Base-by-base conservation (phyloP, 2,888 invertebrate genomes). In the Esperia sulphurella region DNA sequence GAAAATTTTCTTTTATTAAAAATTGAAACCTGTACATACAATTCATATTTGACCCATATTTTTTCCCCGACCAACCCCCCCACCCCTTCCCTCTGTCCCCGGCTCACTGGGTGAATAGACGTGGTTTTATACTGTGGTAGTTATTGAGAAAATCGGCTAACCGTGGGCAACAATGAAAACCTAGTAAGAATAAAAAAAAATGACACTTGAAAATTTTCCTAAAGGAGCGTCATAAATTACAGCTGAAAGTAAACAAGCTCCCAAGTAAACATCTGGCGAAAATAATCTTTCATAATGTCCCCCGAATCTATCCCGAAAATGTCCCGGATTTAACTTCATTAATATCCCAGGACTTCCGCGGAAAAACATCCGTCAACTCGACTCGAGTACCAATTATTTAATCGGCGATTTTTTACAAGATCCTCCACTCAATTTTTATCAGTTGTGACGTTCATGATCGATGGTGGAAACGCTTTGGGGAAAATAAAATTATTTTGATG, bases 401-500 rank as follows among this genome's bases (percentile, higher is more conserved):
- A 65, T 62, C 61, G 62, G 58, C 61, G 55, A 52, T 61, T 64
- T 59, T 54, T 55, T 58, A 61, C 65, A 60, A 62, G 65, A 58
- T 51, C 53, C 57, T 58, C 49, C 50, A 49, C 53, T 52, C 49
- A 45, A 50, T 55, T 62, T 57, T 66, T 59, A 58, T 62, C 57
- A 60, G 54, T 41, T 61, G 53, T 54, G 50, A 56, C 48, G 54
- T 58, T 21, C 54, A 52, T 63, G 65, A 67, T 67, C 59, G 61
- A 65, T 65, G 68, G 42, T 1, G n/a, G 7, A 28, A n/a, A 10
- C 3, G 14, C 21, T 41, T 13, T n/a, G 3, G 3, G 41, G 28
- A 28, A 7, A n/a, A 41, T 9, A 41, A 21, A 21, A 21, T 41
- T 28, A n/a, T 10, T 21, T 41, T 41, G 29, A 41, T 41, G 41